phyloP scores from a whole-genome alignment of 2,113 vertebrate species.

The Accipiter cooperii region DNA sequence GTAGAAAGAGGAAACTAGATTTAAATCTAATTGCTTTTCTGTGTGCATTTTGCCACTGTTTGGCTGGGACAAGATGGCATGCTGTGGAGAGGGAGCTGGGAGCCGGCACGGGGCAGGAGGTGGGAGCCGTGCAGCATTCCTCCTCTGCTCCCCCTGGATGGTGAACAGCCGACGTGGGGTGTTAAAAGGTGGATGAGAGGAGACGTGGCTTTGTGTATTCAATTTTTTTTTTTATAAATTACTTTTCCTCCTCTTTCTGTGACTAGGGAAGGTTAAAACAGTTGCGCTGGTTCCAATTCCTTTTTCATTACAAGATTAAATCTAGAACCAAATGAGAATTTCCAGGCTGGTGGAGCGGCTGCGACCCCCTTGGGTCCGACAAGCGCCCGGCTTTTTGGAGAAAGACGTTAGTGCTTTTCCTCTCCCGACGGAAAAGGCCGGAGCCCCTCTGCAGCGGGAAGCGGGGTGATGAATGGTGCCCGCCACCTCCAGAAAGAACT shows the following conservation, averaged over 20 bases:
- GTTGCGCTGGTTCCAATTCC: background rate
- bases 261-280: background rate
- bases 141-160: background rate
- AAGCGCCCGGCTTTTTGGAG: rapidly evolving
- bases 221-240: background rate
- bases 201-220: background rate
- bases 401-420: background rate
- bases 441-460: rapidly evolving
- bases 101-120: background rate
- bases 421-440: rapidly evolving
- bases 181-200: background rate
- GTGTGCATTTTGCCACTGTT: background rate
- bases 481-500: background rate
- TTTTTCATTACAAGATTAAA: conserved; percentile 24
- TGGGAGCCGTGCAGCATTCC: background rate
- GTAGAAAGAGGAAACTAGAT: conserved; percentile 30
- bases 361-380: background rate
- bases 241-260: background rate
- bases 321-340: background rate
- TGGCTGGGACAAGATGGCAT: background rate
- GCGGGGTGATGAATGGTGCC: background rate
- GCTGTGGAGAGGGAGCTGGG: background rate
- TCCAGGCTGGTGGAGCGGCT: background rate
- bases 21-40: conserved; percentile 52
- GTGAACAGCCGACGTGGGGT: rapidly evolving